A percentile compares a stretch with the other conserved stretches of the same genome.
phyloP scores from a whole-genome alignment of 2,888 invertebrate genomes.

The Drosophila nr. perissopoda region DNA sequence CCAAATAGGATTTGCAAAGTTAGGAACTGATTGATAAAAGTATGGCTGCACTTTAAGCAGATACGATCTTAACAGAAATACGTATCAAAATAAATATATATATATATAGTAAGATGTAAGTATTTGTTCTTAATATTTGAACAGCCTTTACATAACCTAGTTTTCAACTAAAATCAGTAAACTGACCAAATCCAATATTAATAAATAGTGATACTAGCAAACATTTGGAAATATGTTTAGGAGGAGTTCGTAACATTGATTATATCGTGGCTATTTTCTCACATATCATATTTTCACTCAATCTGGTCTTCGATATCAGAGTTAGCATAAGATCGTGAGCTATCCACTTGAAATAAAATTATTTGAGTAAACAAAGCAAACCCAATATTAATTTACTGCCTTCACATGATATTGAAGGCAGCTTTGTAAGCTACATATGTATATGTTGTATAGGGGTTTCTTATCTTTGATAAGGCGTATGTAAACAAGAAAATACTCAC shows the following conservation, averaged over 20 bases:
- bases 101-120: too few relatives aligned
- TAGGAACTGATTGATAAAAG: not conserved
- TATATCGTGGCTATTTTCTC: not conserved
- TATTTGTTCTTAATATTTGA: not conserved
- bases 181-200: not conserved
- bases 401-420: not conserved
- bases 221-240: not conserved
- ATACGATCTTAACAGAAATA: not conserved
- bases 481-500: slow-evolving; percentile 84
- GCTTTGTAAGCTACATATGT: not conserved
- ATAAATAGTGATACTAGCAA: not conserved
- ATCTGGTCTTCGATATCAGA: not conserved
- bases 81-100: not conserved
- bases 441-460: too few relatives aligned
- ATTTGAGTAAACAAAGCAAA: not conserved
- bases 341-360: not conserved
- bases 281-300: not conserved
- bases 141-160: not conserved
- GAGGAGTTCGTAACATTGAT: not conserved
- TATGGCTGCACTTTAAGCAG: not conserved
- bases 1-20: not conserved
- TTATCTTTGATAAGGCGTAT: not conserved
- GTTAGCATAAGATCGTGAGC: not conserved
- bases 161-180: not conserved
- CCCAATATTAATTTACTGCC: too few relatives aligned